Percentiles rank a stretch among this genome's conserved stretches.
phyloP scores from a whole-genome alignment of 2,888 invertebrate species.

The Idaea aversata region DNA sequence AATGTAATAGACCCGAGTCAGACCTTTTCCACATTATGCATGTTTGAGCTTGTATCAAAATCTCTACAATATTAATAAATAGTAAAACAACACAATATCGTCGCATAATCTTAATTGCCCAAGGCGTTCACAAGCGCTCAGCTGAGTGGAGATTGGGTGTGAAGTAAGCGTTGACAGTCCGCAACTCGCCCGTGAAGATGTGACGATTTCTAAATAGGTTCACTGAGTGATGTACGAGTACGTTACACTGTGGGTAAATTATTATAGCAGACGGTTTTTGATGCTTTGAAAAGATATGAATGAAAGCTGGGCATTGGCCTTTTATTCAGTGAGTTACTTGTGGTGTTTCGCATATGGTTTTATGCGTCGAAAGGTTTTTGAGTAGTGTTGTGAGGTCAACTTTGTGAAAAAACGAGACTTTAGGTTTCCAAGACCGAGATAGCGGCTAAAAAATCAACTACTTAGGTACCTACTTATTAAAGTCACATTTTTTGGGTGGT shows the following conservation, averaged over 20 bases:
- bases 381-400: too few relatives aligned
- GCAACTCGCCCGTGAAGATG: conserved; percentile 40
- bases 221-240: conserved; percentile 21
- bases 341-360: neutral
- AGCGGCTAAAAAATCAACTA: too few relatives aligned
- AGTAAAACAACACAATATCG: neutral
- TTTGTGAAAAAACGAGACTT: too few relatives aligned
- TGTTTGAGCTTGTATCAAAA: too few relatives aligned
- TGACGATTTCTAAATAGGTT: conserved; percentile 40
- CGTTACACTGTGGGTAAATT: neutral
- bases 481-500: too few relatives aligned
- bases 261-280: neutral
- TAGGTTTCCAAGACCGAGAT: too few relatives aligned
- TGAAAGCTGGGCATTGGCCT: neutral
- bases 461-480: too few relatives aligned
- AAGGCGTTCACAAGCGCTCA: conserved; percentile 30
- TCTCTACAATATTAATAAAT: neutral
- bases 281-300: neutral
- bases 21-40: too few relatives aligned
- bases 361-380: too few relatives aligned
- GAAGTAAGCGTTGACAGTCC: conserved; percentile 51
- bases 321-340: neutral
- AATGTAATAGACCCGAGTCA: too few relatives aligned
- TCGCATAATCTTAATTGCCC: conserved; percentile 10
- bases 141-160: conserved; percentile 56